Conservation (phyloP, 2,797 vertebrate species). For the Nyctibius grandis region DNA sequence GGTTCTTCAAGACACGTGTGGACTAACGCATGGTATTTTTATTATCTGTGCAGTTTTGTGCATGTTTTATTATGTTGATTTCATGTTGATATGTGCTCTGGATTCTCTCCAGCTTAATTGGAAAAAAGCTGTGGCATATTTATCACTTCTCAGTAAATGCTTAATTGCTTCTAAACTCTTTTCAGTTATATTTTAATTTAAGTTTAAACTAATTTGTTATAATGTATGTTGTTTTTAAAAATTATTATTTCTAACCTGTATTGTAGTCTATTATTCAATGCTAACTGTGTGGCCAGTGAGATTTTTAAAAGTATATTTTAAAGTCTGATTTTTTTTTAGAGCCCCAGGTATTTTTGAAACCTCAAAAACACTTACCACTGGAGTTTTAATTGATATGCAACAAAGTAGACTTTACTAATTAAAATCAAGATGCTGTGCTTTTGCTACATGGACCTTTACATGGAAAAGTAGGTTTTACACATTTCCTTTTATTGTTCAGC, state of each 20-base stretch:
- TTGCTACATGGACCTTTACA: slow-evolving; percentile 85
- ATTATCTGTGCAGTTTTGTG: background rate
- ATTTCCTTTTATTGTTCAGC: slow-evolving; percentile 80
- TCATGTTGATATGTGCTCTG: background rate
- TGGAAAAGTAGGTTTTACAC: slow-evolving; percentile 82
- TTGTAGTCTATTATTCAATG: background rate
- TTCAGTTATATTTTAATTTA: background rate
- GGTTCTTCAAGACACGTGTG: background rate
- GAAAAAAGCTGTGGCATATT: slow-evolving; percentile 14
- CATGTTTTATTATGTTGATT: background rate
- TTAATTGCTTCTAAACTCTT: slow-evolving; percentile 30
- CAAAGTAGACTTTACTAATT: slow-evolving; percentile 85
- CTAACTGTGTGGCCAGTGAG: background rate
- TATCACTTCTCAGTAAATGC: slow-evolving; percentile 16
- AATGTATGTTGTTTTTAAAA: background rate
- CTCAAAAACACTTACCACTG: slow-evolving; percentile 51
- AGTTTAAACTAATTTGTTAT: background rate
- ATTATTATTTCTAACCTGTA: background rate
- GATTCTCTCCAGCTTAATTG: background rate
- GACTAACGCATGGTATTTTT: background rate
- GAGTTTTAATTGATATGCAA: slow-evolving; percentile 83
- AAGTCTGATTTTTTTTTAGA: slow-evolving; percentile 71
- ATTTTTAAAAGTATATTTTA: slow-evolving; percentile 60
- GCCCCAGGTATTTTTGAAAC: slow-evolving; percentile 70
- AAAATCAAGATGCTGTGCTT: slow-evolving; percentile 81